Evolutionary conservation across 2,797 vertebrate genomes (phyloP), one percentile per base, ranked within the genome.

Genomic region (Spondyliosoma cantharus): DNA sequence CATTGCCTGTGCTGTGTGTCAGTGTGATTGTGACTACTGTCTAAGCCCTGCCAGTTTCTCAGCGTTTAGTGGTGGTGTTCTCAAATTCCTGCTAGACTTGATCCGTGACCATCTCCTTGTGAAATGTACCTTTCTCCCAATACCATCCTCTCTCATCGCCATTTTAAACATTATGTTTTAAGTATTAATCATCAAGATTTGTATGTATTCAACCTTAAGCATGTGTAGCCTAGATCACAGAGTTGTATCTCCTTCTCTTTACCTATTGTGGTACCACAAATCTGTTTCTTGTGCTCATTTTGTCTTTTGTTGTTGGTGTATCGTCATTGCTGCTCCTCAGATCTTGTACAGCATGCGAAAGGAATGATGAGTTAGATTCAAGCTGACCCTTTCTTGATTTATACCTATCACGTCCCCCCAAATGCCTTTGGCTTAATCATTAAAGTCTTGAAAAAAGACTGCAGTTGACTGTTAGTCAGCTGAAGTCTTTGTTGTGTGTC

Each of bases 1-100:
- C 86, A 86, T 88, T 89, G 83, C 85, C 90, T 92, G 91, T 93
- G 87, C 83, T 90, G 59, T 92, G 88, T 93, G 90, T 94, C 85
- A 50, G 64, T 91, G 91, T 93, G 88, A 85, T 80, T 82, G 88
- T 93, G 90, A 87, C 86, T 83, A 49, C 72, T 87, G 83, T 89
- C 73, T 25, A 71, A 68, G 48, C 81, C 79, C 74, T 89, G 81
- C 73, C 68, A 68, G 60, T 82, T 59, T 54, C 71, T 89, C 78
- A 29, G 56, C 69, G 29, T 89, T 84, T 78, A 71, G 77, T 87
- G 45, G 48, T 87, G 65, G 56, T 91, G 74, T 83, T 87, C 25
- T 65, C 58, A 76, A 62, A 78, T 16, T 80, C 80, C 83, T 61
- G 11, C n/a, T 79, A 74, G 72, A 85, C 29, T n/a, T 78, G 57